Conservation (phyloP, 2,888 invertebrate genomes). For the Melinaea menophilus region DNA sequence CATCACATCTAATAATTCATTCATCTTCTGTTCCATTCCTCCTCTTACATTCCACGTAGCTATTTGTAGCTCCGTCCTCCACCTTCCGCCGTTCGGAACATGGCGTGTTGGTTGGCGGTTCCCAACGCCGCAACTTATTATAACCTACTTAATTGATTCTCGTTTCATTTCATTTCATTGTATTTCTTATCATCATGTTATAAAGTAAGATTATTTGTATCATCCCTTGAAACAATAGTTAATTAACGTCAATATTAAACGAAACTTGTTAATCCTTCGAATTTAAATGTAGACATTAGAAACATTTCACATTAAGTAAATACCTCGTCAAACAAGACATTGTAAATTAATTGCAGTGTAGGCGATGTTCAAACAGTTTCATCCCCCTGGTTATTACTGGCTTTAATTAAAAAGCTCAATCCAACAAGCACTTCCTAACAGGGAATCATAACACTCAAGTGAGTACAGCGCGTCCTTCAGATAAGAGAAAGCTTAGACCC, state of each 20-base stretch:
- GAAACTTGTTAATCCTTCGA: not conserved
- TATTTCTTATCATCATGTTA: too few relatives aligned
- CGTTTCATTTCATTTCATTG: too few relatives aligned
- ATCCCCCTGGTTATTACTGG: constrained; percentile 45
- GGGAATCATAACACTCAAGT: constrained; percentile 58
- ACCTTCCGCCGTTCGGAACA: too few relatives aligned
- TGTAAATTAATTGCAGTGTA: constrained; percentile 26
- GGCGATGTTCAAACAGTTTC: constrained; percentile 17
- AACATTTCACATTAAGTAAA: not conserved
- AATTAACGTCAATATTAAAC: not conserved
- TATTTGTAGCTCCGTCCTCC: too few relatives aligned
- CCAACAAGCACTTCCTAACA: constrained; percentile 54
- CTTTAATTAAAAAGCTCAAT: constrained; percentile 70
- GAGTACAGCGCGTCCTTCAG: constrained; percentile 46
- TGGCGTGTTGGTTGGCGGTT: too few relatives aligned
- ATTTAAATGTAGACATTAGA: not conserved
- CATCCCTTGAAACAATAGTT: not conserved
- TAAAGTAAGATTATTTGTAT: too few relatives aligned
- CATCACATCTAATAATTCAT: too few relatives aligned
- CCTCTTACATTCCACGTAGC: too few relatives aligned
- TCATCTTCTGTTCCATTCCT: too few relatives aligned
- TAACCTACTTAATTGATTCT: too few relatives aligned
- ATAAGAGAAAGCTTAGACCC: constrained; percentile 42
- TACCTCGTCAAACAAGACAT: constrained; percentile 21
- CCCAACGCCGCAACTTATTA: too few relatives aligned